Base-by-base conservation (phyloP, 2,113 vertebrate species). In the Charadrius vociferus region DNA sequence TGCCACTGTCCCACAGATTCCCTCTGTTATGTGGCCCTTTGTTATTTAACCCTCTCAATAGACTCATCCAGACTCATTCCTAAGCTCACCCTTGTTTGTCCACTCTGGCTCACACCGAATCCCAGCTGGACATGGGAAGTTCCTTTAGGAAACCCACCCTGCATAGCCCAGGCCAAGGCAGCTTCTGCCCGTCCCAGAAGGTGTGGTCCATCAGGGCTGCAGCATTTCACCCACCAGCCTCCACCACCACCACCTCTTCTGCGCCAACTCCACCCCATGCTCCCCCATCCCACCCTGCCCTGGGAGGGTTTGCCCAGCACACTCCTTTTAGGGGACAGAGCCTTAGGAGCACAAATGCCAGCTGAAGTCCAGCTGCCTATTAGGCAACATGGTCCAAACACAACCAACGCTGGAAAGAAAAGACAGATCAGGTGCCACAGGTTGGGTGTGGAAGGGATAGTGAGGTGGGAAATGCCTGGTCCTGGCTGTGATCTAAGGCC, bases 211-310 rank as follows among this genome's bases (percentile, higher is more conserved):
- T 52, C 29, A 77, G 36, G 6, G 39, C 34, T 65, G 73, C 2
- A 12, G 21, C 14, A 17, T 11, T 86, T 23, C n/a, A 10, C 7
- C 45, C 7, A 0, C 3, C 3, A 15, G 5, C 14, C 45, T 29
- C 61, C 13, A n/a, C n/a, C n/a, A n/a, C 30, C 6, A 20, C 34
- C 59, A 16, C 37, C 34, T 39, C 8, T 58, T 37, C 70, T 27
- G n/a, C 10, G 49, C 53, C 41, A 82, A 43, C 2, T 0, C 37
- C 5, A 3, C 43, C 71, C 53, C 1, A 0, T 45, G 32, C 22
- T 77, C 36, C 27, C 13, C 27, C 14, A 36, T 4, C 32, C 45
- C 23, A 3, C 29, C 39, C 61, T 53, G 26, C 41, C 21, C 37
- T 27, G 20, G 52, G 14, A 80, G 10, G 20, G 8, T 16, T 43